These are phyloP conservation scores for Eueides isabella DNA, from an alignment of 1,140 invertebrate genomes.

Conservation along the genomic window DNA sequence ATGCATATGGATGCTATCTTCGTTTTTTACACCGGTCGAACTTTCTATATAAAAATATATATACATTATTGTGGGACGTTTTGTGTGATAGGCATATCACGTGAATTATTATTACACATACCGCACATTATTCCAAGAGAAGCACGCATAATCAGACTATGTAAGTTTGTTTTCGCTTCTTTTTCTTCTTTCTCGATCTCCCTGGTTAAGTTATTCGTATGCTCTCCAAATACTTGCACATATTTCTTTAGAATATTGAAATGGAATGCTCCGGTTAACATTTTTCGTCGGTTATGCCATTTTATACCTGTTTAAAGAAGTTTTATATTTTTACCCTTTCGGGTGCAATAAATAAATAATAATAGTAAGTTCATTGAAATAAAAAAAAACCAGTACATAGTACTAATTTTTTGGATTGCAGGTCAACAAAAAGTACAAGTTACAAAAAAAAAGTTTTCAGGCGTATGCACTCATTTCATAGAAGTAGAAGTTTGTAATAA, in stretches of 20 bases:
- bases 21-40: background rate
- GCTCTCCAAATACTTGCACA: slow-evolving; percentile 48
- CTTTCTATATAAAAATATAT: slow-evolving; percentile 4
- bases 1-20: slow-evolving; percentile 32
- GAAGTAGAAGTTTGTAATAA: too few relatives aligned
- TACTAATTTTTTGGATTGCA: too few relatives aligned
- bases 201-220: slow-evolving; percentile 8
- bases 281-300: slow-evolving; percentile 89
- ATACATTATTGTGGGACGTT: too few relatives aligned
- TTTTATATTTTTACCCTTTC: too few relatives aligned
- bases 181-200: background rate
- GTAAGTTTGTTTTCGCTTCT: background rate
- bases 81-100: too few relatives aligned
- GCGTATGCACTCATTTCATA: too few relatives aligned
- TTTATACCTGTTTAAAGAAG: slow-evolving; percentile 82
- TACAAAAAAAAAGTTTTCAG: too few relatives aligned
- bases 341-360: too few relatives aligned
- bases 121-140: slow-evolving; percentile 7
- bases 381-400: too few relatives aligned
- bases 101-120: background rate
- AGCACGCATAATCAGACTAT: background rate
- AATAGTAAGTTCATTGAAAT: too few relatives aligned
- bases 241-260: slow-evolving; percentile 92
- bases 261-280: slow-evolving; percentile 93
- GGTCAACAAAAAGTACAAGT: too few relatives aligned